A percentile compares a stretch with the other conserved stretches of the same genome.
Conservation (phyloP, 1,140 invertebrate species). For the Glomeris maerens region DNA sequence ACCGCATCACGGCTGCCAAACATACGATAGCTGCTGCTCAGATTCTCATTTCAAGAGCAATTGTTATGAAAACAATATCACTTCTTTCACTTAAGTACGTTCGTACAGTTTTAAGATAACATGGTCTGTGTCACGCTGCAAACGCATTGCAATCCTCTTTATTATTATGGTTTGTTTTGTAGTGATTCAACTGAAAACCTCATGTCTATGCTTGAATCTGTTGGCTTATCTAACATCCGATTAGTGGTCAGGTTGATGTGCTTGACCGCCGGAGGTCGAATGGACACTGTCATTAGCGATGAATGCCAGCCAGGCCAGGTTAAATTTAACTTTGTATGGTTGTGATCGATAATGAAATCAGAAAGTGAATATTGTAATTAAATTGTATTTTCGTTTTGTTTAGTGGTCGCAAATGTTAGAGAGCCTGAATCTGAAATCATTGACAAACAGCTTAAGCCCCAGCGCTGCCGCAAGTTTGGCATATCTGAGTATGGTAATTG, state of each 20-base stretch:
- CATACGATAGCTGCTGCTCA: conserved; percentile 37
- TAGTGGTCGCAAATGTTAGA: no score
- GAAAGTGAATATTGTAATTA: no score
- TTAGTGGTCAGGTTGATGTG: conserved; percentile 48
- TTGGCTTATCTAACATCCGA: conserved; percentile 44
- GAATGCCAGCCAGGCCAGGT: no score
- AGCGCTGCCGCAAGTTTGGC: conserved; percentile 32
- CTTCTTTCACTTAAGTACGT: conserved; percentile 40
- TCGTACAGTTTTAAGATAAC: no score
- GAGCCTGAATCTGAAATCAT: conserved; percentile 15
- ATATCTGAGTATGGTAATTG: conserved; percentile 40
- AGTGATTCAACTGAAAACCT: conserved; percentile 37
- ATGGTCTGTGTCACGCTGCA: no score
- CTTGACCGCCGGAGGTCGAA: conserved; percentile 40
- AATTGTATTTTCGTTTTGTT: no score
- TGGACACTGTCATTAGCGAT: conserved; percentile 21
- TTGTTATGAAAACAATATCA: conserved; percentile 40
- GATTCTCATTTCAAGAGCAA: conserved; percentile 39
- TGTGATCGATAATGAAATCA: no score
- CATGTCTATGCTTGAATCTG: conserved; percentile 38
- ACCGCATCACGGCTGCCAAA: conserved; percentile 37
- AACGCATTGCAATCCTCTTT: no score
- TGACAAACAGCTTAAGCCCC: conserved; percentile 15
- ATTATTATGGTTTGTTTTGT: no score
- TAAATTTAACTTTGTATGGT: no score